phyloP scores from a whole-genome alignment of 2,797 vertebrate species.

The Limnodromus scolopaceus region DNA sequence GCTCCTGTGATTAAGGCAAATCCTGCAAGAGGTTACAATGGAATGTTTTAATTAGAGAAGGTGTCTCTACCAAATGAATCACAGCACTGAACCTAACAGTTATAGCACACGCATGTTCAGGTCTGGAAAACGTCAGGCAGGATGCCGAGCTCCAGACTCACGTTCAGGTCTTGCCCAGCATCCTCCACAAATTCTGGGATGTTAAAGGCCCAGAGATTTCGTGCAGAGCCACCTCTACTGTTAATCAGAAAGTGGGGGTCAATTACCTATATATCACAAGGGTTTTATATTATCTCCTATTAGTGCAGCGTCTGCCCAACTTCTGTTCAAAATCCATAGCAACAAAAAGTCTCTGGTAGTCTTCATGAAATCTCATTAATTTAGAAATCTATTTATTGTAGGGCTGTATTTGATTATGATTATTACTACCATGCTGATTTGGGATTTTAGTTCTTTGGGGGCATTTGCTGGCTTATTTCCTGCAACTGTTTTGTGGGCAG shows the following conservation, averaged over 20 bases:
- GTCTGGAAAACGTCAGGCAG: not conserved
- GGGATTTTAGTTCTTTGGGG: not conserved
- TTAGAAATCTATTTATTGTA: not conserved
- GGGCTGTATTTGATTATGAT: not conserved
- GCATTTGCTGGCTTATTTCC: not conserved
- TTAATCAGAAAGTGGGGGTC: not conserved
- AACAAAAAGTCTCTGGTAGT: not conserved
- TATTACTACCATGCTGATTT: not conserved
- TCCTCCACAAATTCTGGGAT: not conserved
- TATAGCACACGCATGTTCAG: not conserved
- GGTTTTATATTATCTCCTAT: not conserved
- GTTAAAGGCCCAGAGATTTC: not conserved
- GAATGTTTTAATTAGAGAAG: not conserved
- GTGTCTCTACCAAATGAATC: not conserved
- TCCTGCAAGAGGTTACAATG: not conserved
- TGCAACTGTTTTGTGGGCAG: not conserved
- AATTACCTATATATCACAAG: not conserved
- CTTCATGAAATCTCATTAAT: not conserved
- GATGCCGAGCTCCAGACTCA: not conserved
- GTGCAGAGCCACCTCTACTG: not conserved
- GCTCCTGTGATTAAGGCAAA: not conserved
- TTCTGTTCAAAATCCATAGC: not conserved
- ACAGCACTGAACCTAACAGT: not conserved
- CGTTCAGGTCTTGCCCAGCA: not conserved
- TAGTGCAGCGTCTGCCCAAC: not conserved